These are phyloP conservation scores for Idaea aversata DNA, from an alignment of 2,888 invertebrate species.

Conservation along the genomic window DNA sequence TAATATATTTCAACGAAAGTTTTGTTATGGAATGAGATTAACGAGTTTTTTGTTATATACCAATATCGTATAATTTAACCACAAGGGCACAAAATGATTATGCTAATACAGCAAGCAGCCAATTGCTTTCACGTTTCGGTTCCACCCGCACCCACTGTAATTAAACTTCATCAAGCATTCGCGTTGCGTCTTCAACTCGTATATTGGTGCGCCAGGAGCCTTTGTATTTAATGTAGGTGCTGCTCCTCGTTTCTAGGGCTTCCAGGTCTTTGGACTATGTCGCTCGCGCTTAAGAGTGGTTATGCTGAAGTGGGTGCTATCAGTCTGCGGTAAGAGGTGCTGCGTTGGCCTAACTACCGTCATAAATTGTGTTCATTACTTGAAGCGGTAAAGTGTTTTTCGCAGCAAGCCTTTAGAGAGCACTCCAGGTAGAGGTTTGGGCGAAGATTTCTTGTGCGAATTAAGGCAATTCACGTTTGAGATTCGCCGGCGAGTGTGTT, in stretches of 20 bases:
- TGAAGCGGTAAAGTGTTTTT: conserved; percentile 56
- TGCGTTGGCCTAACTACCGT: conserved; percentile 59
- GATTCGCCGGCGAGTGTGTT: conserved; percentile 40
- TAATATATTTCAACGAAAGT: too few relatives aligned
- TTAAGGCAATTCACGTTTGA: conserved; percentile 48
- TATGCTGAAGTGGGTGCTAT: conserved; percentile 38
- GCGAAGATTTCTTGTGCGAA: conserved; percentile 59
- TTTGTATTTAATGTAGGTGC: conserved; percentile 39
- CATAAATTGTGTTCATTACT: conserved; percentile 61
- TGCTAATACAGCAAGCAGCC: conserved; percentile 61
- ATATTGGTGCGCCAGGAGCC: conserved; percentile 47
- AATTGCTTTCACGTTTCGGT: conserved; percentile 53
- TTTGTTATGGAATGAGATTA: too few relatives aligned
- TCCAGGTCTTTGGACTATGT: conserved; percentile 24
- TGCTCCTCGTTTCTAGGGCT: conserved; percentile 34
- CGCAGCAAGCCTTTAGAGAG: conserved; percentile 55
- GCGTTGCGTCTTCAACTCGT: conserved; percentile 50
- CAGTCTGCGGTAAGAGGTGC: conserved; percentile 49
- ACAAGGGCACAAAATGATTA: conserved; percentile 55
- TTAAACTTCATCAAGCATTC: conserved; percentile 65
- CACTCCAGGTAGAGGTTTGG: conserved; percentile 53
- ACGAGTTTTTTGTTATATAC: conserved; percentile 14
- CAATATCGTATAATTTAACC: conserved; percentile 59
- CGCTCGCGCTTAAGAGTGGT: conserved; percentile 11
- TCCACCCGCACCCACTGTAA: conserved; percentile 45